Evolutionary conservation across 2,888 invertebrate species (phyloP), one percentile per base, ranked within the genome.

Genomic region (Eurytoma californica): DNA sequence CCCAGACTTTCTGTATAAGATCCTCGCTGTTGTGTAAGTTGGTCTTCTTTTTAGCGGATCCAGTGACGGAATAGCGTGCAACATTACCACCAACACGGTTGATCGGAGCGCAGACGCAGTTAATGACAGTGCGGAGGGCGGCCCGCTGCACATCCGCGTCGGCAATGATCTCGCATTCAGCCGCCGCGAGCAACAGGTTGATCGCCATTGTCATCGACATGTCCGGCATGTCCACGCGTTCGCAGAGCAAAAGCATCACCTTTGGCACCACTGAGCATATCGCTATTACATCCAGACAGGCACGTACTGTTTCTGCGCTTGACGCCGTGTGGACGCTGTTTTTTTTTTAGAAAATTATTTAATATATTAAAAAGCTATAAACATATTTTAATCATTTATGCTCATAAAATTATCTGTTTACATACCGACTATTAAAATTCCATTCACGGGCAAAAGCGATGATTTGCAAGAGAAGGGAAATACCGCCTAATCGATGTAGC

Each of bases 71-170:
- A 84, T 91, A 92, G 82, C 92, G 88, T 2, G 91, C 91, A 16
- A 92, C 87, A 57, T 88, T 91, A 16, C 92, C 92, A 72, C 93
- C 89, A 88, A 92, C 96, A 90, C 96, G 92, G 82, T 95, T 94
- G 14, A 96, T 94, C 0, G 98, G 98, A 2, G 97, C 97, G 91
- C 97, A 98, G 1, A 98, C 97, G 90, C 97, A 98, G 91, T 98
- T 98, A 72, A 97, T 96, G 77, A 99, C 93, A 24, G 97, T 96
- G 84, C 95, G 94, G 1, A 99, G 91, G 0, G 98, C 98, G 0
- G 97, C 95, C 85, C 96, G 95, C 90, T 98, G 96, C 0, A 98
- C 97, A 84, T 98, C 98, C 0, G 97, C 94, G 88, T 98, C 98
- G 2, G 94, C 94, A 0, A 97, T 95, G 53, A 97, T 95, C 88